phyloP scores from a whole-genome alignment of 2,888 invertebrate species.

The Anorthoa munda region DNA sequence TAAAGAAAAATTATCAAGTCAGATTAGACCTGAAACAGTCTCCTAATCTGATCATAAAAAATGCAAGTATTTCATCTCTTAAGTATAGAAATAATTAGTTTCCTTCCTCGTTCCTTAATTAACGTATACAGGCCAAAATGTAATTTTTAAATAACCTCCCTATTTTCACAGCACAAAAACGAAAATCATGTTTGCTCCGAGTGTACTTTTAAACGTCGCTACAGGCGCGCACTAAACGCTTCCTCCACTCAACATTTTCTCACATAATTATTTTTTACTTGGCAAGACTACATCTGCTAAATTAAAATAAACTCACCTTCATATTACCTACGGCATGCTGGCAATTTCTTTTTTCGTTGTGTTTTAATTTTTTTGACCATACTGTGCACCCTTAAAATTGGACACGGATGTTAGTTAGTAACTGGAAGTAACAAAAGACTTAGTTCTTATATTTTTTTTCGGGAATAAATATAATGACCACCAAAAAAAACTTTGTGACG shows the following conservation, averaged over 20 bases:
- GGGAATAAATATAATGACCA: too few species aligned
- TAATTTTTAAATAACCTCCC: neutral
- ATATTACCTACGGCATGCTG: constrained; percentile 34
- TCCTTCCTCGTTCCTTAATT: neutral
- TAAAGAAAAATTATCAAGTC: too few species aligned
- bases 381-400: constrained; percentile 68
- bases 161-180: constrained; percentile 20
- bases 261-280: constrained; percentile 66
- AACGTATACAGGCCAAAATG: neutral
- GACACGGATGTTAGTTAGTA: constrained; percentile 31
- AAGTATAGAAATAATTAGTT: neutral
- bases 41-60: too few species aligned
- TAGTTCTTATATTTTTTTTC: neutral
- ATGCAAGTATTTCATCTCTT: neutral
- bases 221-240: constrained; percentile 48
- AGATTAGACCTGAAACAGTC: too few species aligned
- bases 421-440: constrained; percentile 43
- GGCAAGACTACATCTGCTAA: constrained; percentile 53
- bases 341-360: constrained; percentile 28
- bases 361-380: constrained; percentile 70
- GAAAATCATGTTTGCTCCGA: constrained; percentile 35
- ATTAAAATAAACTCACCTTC: constrained; percentile 62
- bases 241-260: constrained; percentile 49
- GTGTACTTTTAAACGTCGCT: constrained; percentile 47
- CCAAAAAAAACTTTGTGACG: too few species aligned